Percentiles rank a stretch among this genome's conserved stretches.
Conservation (phyloP, 2,113 vertebrate species). For the Syngnathus scovelli region DNA sequence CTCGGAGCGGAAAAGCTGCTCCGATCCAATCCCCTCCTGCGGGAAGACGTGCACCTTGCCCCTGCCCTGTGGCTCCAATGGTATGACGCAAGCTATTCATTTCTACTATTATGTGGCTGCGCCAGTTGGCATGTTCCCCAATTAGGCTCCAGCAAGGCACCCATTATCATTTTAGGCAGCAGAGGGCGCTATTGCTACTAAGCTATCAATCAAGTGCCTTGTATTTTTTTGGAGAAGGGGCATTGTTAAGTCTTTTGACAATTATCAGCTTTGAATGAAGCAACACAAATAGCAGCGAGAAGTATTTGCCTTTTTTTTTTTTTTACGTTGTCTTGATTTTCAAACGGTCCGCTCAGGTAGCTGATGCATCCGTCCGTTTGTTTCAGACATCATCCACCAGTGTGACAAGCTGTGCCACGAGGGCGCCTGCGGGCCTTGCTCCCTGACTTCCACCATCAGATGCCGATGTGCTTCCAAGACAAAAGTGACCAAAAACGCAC, state of each 20-base stretch:
- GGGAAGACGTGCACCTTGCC: constrained; percentile 91
- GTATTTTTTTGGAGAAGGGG: no score
- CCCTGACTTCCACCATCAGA: constrained; percentile 85
- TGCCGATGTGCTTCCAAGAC: constrained; percentile 91
- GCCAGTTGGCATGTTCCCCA: not conserved
- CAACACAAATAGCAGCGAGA: no score
- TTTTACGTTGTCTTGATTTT: not conserved
- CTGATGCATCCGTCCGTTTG: constrained; percentile 8
- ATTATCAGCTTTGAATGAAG: no score
- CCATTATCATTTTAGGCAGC: not conserved
- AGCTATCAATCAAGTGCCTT: not conserved
- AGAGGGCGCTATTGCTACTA: not conserved
- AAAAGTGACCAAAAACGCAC: constrained; percentile 68
- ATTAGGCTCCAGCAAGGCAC: not conserved
- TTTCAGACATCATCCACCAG: constrained; percentile 82
- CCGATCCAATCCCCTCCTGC: constrained; percentile 88
- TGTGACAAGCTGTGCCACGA: constrained; percentile 94
- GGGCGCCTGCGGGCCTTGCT: constrained; percentile 85
- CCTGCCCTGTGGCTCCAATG: constrained; percentile 84
- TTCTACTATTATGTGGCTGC: not conserved
- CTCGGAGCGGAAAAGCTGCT: constrained; percentile 78
- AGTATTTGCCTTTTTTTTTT: no score
- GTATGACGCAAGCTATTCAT: constrained; percentile 55
- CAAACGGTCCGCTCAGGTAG: not conserved
- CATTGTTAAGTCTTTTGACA: no score